phyloP scores from a whole-genome alignment of 2,888 invertebrate species.

The Drosophila trichaetosa region DNA sequence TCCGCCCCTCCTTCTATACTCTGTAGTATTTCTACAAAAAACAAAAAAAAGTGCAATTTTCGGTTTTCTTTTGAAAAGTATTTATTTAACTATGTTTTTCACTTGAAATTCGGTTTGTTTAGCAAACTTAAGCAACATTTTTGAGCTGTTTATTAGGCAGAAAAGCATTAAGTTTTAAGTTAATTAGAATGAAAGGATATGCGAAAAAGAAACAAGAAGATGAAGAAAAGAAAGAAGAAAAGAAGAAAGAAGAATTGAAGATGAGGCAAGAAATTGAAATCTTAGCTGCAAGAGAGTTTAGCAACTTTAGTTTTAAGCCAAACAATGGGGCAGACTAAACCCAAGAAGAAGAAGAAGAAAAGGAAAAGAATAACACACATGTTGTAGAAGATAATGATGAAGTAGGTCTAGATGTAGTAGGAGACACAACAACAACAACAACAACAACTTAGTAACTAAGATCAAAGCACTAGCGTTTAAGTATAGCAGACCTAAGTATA shows the following conservation, averaged over 20 bases:
- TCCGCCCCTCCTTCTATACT: slow-evolving; percentile 22
- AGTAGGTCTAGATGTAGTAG: slow-evolving; percentile 44
- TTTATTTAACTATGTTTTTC: slow-evolving; percentile 22
- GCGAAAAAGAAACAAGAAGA: slow-evolving; percentile 3
- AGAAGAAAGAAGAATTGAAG: slow-evolving; percentile 9
- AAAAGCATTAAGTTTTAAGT: slow-evolving; percentile 57
- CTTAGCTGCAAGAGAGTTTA: slow-evolving; percentile 48
- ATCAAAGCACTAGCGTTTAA: slow-evolving; percentile 72
- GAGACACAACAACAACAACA: slow-evolving; percentile 41
- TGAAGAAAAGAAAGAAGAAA: slow-evolving; percentile 8
- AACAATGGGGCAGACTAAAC: slow-evolving; percentile 28
- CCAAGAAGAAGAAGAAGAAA: background rate
- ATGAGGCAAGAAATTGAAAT: slow-evolving; percentile 41
- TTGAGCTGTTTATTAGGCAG: slow-evolving; percentile 47
- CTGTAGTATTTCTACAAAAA: slow-evolving; percentile 35
- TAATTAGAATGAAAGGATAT: slow-evolving; percentile 46
- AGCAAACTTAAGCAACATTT: slow-evolving; percentile 47
- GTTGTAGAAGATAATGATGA: slow-evolving; percentile 33
- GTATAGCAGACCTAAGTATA: slow-evolving; percentile 65
- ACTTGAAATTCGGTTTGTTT: slow-evolving; percentile 31
- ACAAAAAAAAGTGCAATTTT: slow-evolving; percentile 60
- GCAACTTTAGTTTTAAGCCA: slow-evolving; percentile 42
- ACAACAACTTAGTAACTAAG: slow-evolving; percentile 60
- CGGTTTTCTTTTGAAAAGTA: slow-evolving; percentile 20
- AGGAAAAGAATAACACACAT: slow-evolving; percentile 29